Percentiles rank a stretch among this genome's conserved stretches.
Conservation (phyloP, 2,888 invertebrate species). For the Tachystola acroxantha region DNA sequence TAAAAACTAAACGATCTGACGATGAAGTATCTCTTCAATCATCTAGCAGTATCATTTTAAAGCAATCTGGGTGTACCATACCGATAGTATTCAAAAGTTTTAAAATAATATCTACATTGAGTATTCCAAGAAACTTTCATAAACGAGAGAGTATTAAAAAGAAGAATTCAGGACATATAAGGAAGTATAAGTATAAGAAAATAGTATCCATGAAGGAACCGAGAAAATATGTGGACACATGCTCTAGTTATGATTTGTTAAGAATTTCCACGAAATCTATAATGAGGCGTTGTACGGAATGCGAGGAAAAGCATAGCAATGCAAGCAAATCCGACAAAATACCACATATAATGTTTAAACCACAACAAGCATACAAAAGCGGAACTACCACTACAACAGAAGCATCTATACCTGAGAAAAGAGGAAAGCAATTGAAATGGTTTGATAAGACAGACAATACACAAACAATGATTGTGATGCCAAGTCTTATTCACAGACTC, state of each 20-base stretch:
- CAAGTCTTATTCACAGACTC: background rate
- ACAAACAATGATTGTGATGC: background rate
- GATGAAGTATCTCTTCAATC: background rate
- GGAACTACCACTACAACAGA: background rate
- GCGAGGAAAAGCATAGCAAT: constrained; percentile 17
- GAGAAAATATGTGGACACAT: constrained; percentile 22
- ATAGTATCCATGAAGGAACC: constrained; percentile 24
- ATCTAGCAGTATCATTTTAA: background rate
- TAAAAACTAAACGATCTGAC: constrained; percentile 31
- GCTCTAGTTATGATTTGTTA: constrained; percentile 40
- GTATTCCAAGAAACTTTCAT: constrained; percentile 48
- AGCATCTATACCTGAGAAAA: background rate
- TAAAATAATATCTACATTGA: constrained; percentile 54
- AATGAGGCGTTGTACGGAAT: constrained; percentile 32
- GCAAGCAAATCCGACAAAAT: constrained; percentile 12
- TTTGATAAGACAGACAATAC: background rate
- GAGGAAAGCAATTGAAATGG: background rate
- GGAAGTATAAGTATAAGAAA: constrained; percentile 1
- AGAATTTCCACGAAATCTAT: constrained; percentile 43
- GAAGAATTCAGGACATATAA: constrained; percentile 22
- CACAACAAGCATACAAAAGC: constrained; percentile 11
- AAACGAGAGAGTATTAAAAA: constrained; percentile 18
- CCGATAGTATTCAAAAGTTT: constrained; percentile 36
- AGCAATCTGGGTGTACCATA: constrained; percentile 18
- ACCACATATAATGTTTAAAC: constrained; percentile 26